A percentile compares a stretch with the other conserved stretches of the same genome.
phyloP scores from a whole-genome alignment of 2,113 vertebrate genomes.

The Oncorhynchus kisutch region DNA sequence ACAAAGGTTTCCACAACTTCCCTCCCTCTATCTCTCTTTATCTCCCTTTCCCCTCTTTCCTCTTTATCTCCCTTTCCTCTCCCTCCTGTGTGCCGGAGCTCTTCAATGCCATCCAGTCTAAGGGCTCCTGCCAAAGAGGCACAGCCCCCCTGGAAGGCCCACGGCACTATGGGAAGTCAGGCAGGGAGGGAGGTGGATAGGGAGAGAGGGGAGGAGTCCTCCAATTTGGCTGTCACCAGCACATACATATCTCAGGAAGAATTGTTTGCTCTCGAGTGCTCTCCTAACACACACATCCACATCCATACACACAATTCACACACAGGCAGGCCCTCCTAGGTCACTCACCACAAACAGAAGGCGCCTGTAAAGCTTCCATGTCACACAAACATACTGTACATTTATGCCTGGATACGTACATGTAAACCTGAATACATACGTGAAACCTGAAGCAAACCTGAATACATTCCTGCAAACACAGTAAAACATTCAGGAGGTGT shows the following conservation, averaged over 20 bases:
- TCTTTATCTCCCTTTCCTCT: neutral
- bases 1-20: conserved; percentile 61
- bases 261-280: neutral
- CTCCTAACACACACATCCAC: neutral
- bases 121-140: conserved; percentile 59
- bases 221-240: too few relatives aligned
- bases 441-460: neutral
- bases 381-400: neutral
- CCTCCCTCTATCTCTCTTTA: neutral
- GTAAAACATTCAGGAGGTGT: too few relatives aligned
- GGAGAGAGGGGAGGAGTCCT: conserved; percentile 8
- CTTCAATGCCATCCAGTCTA: conserved; percentile 50
- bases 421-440: neutral
- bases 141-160: conserved; percentile 56
- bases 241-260: neutral
- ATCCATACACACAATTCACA: neutral
- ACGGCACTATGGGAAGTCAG: conserved; percentile 55
- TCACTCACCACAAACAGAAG: neutral
- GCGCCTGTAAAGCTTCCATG: neutral
- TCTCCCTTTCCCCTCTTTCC: neutral
- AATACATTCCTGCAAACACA: neutral
- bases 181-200: conserved; percentile 37
- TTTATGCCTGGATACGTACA: neutral
- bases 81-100: neutral
- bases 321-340: neutral